Percentiles rank a stretch among this genome's conserved stretches.
These are phyloP conservation scores for Aplodontia rufa DNA, from an alignment of 2,113 vertebrate genomes.

Conservation along the genomic window DNA sequence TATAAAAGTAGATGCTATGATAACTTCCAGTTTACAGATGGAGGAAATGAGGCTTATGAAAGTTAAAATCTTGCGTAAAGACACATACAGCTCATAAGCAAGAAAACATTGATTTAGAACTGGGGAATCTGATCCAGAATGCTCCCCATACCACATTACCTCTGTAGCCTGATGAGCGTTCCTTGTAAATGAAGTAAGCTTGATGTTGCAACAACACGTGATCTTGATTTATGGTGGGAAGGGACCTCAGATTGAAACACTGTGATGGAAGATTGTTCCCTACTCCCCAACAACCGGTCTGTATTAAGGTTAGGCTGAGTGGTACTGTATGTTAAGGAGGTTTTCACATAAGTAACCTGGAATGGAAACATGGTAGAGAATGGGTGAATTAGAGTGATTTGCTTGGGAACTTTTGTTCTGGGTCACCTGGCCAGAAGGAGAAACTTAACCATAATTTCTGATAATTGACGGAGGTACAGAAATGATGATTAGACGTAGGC, in stretches of 20 bases:
- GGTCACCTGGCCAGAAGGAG: neutral
- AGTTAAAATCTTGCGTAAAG: neutral
- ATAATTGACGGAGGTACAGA: neutral
- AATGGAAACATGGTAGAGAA: neutral
- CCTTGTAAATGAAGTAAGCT: neutral
- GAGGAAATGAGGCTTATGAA: neutral
- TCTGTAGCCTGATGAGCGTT: neutral
- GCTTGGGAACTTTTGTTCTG: neutral
- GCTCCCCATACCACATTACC: rapidly evolving
- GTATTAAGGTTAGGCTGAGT: neutral
- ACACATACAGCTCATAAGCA: neutral
- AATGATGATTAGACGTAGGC: neutral
- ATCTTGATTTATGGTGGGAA: neutral
- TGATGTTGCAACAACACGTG: neutral
- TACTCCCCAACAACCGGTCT: neutral
- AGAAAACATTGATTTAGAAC: neutral
- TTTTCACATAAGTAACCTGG: neutral
- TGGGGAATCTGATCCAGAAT: neutral
- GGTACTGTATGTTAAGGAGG: neutral
- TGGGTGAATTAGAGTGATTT: neutral
- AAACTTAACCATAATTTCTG: neutral
- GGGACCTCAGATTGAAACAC: neutral
- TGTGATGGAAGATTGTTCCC: neutral
- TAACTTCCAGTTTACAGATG: neutral
- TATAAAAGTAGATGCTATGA: neutral